Evolutionary conservation across 2,888 invertebrate species (phyloP), one percentile per base, ranked within the genome.

Genomic region (Helicoverpa assulta): DNA sequence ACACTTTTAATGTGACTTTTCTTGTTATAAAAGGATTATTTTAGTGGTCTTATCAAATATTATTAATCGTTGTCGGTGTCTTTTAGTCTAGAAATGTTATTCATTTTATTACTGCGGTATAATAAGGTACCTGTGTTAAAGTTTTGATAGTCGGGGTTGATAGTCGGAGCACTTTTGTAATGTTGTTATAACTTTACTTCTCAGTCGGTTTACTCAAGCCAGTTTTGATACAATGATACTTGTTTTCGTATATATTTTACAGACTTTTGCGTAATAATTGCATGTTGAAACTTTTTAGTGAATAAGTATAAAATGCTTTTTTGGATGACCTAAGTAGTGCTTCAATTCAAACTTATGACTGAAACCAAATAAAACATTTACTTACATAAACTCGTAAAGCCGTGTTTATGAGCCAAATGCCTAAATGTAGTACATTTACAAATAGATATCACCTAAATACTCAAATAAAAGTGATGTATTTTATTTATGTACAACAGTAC

Each of bases 11-110:
- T 83, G 67, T 67, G 64, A 67, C 57, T 73, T 81, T 83, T 81
- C 81, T 77, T 52, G 78, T 80, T 73, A 77, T 80, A 71, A 67
- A 73, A 61, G 74, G 70, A 71, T 81, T 77, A 77, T 68, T 55
- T 60, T 67, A 47, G 67, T 57, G 52, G 50, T 54, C 57, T 78
- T 80, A 78, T 80, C 78, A 77, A 78, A 78, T 78, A 64, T 55
- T 64, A 72, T 77, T 80, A 77, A 71, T 72, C 59, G 43, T 50
- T 29, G 72, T 54, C 72, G 81, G 78, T 80, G 55, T 78, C 72
- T 77, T 64, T 77, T 74, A 85, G 88, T 89, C 86, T 70, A 84
- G 26, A 8, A 55, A 26, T 75, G 60, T 64, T 64, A 43, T 47
- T 51, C 3, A 16, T 69, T 79, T 59, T 67, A 69, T 61, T 64